A percentile compares a stretch with the other conserved stretches of the same genome.
Evolutionary conservation across 2,797 vertebrate species (phyloP).

Genomic region (Vultur gryphus): DNA sequence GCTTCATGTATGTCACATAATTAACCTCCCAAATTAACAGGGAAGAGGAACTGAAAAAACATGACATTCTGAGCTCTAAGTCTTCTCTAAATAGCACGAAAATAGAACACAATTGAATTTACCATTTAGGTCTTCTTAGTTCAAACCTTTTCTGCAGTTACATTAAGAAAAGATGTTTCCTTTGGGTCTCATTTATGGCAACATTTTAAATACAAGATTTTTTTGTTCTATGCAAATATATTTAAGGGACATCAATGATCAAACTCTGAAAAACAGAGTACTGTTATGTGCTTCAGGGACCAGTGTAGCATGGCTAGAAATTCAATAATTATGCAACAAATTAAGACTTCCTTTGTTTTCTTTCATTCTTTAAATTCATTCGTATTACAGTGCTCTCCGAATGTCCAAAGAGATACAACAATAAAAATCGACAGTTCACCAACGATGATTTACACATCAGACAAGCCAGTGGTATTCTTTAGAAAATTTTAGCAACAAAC

Average conservation of each 20-base stretch:
- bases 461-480: neutral
- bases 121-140: neutral
- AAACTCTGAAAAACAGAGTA: neutral
- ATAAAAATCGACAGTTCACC: neutral
- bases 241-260: neutral
- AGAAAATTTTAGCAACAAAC: neutral
- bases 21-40: neutral
- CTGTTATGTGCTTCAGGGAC: neutral
- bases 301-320: conserved; percentile 13
- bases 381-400: conserved; percentile 49
- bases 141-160: neutral
- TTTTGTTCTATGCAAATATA: neutral
- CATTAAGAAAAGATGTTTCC: neutral
- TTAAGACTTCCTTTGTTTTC: conserved; percentile 47
- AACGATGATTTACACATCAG: neutral
- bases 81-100: neutral
- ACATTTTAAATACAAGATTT: neutral
- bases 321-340: conserved; percentile 55
- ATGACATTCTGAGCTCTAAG: neutral
- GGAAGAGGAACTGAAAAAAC: neutral
- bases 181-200: neutral
- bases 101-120: neutral
- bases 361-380: conserved; percentile 53
- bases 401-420: neutral
- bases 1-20: neutral